Evolutionary conservation across 2,797 vertebrate species (phyloP).

Genomic region (Dipus sagitta): DNA sequence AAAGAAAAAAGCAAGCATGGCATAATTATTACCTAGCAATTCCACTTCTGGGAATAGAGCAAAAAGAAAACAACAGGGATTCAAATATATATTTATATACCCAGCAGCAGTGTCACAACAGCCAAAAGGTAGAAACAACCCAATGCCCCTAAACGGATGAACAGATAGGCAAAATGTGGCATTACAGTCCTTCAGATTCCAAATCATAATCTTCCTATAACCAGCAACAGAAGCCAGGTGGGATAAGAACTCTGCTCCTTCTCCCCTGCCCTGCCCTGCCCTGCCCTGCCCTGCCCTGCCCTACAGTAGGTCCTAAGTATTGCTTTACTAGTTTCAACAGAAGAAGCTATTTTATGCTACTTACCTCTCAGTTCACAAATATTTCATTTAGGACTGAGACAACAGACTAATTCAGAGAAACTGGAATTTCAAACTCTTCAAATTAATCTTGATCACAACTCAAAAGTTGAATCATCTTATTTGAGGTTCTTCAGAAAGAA

Average conservation of each 20-base stretch:
- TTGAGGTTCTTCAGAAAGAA: not conserved
- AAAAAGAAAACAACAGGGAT: not conserved
- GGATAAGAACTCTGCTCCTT: not conserved
- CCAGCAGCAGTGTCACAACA: not conserved
- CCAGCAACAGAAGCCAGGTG: not conserved
- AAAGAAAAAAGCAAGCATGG: not conserved
- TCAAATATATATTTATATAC: not conserved
- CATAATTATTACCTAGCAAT: constrained; percentile 8
- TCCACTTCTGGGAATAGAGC: not conserved
- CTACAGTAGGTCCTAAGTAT: not conserved
- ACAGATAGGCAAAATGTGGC: constrained; percentile 20
- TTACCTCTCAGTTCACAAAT: constrained; percentile 6
- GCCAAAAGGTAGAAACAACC: not conserved
- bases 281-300: not conserved
- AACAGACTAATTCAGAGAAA: constrained; percentile 1
- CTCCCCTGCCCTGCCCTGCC: not conserved
- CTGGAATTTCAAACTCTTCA: constrained; percentile 28
- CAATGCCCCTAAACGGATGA: not conserved
- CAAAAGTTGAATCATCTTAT: constrained; percentile 14
- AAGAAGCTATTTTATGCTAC: constrained; percentile 44
- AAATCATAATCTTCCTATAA: constrained; percentile 30
- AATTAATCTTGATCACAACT: constrained; percentile 54
- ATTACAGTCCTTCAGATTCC: not conserved
- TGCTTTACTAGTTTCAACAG: not conserved
- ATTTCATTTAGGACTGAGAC: constrained; percentile 28